These are phyloP conservation scores for Periophthalmus modestus DNA, from an alignment of 2,113 vertebrate genomes.

Conservation along the genomic window DNA sequence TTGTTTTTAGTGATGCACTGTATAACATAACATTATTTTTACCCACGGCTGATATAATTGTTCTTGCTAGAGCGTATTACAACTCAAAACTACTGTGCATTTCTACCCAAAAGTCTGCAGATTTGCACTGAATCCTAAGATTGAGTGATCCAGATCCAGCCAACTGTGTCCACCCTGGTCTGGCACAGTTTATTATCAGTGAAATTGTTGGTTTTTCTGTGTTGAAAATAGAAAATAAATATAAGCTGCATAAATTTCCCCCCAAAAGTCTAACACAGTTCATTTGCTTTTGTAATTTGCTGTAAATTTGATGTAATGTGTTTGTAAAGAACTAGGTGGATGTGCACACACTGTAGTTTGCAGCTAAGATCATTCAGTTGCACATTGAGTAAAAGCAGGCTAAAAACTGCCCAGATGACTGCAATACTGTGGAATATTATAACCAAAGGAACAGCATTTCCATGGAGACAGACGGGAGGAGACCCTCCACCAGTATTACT, in stretches of 20 bases:
- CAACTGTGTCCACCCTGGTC: constrained; percentile 39
- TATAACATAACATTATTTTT: background rate
- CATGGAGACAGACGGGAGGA: too few relatives aligned
- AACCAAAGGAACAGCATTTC: too few relatives aligned
- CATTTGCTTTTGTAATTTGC: constrained; percentile 26
- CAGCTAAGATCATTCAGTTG: background rate
- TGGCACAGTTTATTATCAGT: constrained; percentile 28
- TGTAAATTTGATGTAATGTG: too few relatives aligned
- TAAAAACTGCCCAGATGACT: too few relatives aligned
- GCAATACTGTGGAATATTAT: too few relatives aligned
- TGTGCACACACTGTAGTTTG: background rate
- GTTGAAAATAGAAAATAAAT: constrained; percentile 32
- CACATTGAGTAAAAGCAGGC: too few relatives aligned
- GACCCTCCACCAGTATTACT: too few relatives aligned
- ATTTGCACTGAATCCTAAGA: constrained; percentile 40
- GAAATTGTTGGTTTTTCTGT: constrained; percentile 48
- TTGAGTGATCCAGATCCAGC: constrained; percentile 40
- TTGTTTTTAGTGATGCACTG: background rate
- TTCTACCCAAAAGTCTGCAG: constrained; percentile 5
- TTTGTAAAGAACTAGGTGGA: constrained; percentile 45
- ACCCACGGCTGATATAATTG: background rate
- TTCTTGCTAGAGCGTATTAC: background rate
- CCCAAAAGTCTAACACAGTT: background rate
- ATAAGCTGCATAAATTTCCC: constrained; percentile 4
- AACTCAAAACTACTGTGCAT: background rate